phyloP scores from a whole-genome alignment of 2,113 vertebrate genomes.

The Sialia sialis region DNA sequence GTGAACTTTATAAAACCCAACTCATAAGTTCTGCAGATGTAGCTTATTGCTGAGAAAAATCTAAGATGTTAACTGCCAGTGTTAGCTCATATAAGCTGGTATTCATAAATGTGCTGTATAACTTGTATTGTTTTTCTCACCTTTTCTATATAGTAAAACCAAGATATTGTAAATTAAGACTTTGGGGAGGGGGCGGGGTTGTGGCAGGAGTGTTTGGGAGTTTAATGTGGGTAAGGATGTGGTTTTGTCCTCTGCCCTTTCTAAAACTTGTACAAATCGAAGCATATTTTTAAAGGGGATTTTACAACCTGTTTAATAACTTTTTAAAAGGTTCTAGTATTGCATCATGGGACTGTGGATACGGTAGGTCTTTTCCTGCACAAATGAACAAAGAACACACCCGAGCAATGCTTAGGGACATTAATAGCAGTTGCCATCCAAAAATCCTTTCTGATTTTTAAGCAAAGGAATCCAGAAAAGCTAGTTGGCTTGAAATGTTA shows the following conservation, averaged over 20 bases:
- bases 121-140: constrained; percentile 60
- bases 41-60: constrained; percentile 41
- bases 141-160: constrained; percentile 3
- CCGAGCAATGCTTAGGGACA: neutral
- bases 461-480: neutral
- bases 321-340: constrained; percentile 45
- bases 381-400: neutral
- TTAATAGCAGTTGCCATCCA: neutral
- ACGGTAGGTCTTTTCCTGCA: neutral
- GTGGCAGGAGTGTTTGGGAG: neutral
- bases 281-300: constrained; percentile 7
- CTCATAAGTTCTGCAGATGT: constrained; percentile 61
- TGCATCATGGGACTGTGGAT: neutral
- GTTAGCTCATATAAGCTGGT: constrained; percentile 46
- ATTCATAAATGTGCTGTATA: constrained; percentile 25
- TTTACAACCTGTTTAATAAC: constrained; percentile 64
- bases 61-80: constrained; percentile 40
- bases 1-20: constrained; percentile 52
- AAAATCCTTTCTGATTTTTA: neutral
- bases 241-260: constrained; percentile 8
- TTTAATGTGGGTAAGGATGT: neutral
- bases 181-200: rapidly evolving
- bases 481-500: neutral
- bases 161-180: constrained; percentile 14
- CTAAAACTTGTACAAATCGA: constrained; percentile 22